Conservation (phyloP, 2,888 invertebrate species). For the Tinea trinotella region DNA sequence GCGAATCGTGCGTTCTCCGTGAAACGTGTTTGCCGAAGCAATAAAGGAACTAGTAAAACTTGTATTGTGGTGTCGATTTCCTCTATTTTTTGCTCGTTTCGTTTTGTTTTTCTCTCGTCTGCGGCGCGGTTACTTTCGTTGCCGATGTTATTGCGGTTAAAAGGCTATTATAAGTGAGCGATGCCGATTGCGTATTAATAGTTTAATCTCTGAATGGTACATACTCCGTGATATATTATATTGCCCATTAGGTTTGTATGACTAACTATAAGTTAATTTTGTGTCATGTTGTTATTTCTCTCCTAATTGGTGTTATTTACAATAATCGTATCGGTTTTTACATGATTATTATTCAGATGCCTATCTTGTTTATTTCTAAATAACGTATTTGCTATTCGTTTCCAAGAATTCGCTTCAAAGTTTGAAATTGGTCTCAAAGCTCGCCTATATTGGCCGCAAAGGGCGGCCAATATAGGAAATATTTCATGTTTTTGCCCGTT, state of each 20-base stretch:
- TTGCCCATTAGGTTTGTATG: background rate
- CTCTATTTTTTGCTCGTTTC: constrained; percentile 34
- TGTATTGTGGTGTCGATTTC: constrained; percentile 40
- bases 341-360: background rate
- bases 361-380: constrained; percentile 22
- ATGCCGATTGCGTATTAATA: constrained; percentile 21
- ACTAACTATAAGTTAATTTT: background rate
- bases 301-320: constrained; percentile 8
- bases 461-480: constrained; percentile 35
- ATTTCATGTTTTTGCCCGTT: constrained; percentile 39
- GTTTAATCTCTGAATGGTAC: background rate
- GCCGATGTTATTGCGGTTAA: constrained; percentile 21
- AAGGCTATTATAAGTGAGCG: constrained; percentile 16
- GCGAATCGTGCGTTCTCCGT: constrained; percentile 48
- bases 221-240: background rate
- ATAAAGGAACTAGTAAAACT: constrained; percentile 57
- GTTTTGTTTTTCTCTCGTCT: constrained; percentile 19
- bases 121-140: constrained; percentile 28
- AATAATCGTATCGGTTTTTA: constrained; percentile 1
- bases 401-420: constrained; percentile 36
- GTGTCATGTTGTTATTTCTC: background rate
- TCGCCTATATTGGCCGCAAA: background rate
- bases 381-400: constrained; percentile 33
- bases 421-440: constrained; percentile 7
- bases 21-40: constrained; percentile 52